phyloP scores from a whole-genome alignment of 2,113 vertebrate genomes.

The Lepidothrix coronata region DNA sequence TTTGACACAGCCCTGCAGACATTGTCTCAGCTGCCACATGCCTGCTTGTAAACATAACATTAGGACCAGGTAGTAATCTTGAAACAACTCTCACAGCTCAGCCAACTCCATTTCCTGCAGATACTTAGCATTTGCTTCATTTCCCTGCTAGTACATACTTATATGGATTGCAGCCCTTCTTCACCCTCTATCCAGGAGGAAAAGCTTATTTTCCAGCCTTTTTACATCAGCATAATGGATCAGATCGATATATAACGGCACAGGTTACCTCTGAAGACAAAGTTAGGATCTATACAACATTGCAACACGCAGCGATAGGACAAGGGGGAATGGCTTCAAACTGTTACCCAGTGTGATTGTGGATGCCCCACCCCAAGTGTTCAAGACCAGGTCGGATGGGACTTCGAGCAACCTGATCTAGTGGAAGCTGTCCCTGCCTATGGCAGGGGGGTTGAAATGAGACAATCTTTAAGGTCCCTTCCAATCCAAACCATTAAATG shows the following conservation, averaged over 20 bases:
- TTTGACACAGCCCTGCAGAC: background rate
- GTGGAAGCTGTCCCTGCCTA: background rate
- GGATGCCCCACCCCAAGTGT: background rate
- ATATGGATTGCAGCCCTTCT: background rate
- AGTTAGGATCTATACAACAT: background rate
- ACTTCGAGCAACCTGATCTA: background rate
- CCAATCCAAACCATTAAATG: background rate
- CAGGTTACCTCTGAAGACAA: background rate
- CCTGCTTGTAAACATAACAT: background rate
- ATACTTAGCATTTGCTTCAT: background rate
- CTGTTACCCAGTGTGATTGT: background rate
- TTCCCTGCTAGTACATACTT: background rate
- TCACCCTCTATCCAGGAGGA: background rate
- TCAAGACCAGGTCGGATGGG: too few species aligned
- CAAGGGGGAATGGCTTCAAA: background rate
- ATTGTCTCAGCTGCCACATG: background rate
- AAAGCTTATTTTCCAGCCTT: background rate
- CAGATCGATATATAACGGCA: background rate
- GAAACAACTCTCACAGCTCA: background rate
- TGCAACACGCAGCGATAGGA: background rate
- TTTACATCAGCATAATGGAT: background rate
- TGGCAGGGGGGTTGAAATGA: background rate
- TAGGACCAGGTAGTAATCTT: background rate
- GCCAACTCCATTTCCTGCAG: background rate
- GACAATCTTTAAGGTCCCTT: background rate